Evolutionary conservation across 2,797 vertebrate genomes (phyloP).

Genomic region (Tokudaia muenninki): DNA sequence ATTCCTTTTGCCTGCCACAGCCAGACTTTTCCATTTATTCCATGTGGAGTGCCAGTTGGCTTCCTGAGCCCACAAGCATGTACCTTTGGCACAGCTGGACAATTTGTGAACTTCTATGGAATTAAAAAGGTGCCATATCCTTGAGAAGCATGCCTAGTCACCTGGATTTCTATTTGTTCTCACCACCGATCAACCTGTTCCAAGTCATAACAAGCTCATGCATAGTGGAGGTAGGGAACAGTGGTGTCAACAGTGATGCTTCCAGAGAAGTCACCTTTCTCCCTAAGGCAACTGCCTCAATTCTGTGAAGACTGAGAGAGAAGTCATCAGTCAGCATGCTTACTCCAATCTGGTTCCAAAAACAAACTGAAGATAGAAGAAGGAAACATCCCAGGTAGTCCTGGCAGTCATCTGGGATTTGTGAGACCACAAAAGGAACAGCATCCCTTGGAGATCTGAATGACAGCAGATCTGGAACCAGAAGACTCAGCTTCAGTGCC

Average conservation of each 20-base stretch:
- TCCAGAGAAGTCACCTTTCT: neutral
- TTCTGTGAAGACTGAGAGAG: neutral
- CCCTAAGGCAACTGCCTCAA: neutral
- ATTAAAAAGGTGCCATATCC: constrained; percentile 79
- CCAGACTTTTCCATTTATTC: constrained; percentile 72
- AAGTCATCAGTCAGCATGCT: neutral
- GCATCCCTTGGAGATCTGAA: neutral
- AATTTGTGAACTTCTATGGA: constrained; percentile 73
- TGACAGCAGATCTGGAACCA: neutral
- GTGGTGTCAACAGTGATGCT: neutral
- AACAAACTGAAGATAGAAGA: neutral
- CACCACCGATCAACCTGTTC: constrained; percentile 25
- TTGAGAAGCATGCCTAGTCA: constrained; percentile 70
- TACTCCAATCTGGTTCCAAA: neutral
- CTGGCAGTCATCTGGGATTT: neutral
- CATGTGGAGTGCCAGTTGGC: constrained; percentile 73
- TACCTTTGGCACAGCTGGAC: constrained; percentile 74
- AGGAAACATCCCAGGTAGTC: neutral
- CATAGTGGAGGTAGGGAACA: neutral
- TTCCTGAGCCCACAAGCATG: constrained; percentile 47
- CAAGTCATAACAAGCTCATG: constrained; percentile 19
- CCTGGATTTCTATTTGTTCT: constrained; percentile 55
- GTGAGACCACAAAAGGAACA: neutral
- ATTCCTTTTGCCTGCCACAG: constrained; percentile 64
- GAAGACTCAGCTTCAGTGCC: neutral